Base-by-base conservation (phyloP, 2,113 vertebrate species). In the Pygoscelis adeliae region DNA sequence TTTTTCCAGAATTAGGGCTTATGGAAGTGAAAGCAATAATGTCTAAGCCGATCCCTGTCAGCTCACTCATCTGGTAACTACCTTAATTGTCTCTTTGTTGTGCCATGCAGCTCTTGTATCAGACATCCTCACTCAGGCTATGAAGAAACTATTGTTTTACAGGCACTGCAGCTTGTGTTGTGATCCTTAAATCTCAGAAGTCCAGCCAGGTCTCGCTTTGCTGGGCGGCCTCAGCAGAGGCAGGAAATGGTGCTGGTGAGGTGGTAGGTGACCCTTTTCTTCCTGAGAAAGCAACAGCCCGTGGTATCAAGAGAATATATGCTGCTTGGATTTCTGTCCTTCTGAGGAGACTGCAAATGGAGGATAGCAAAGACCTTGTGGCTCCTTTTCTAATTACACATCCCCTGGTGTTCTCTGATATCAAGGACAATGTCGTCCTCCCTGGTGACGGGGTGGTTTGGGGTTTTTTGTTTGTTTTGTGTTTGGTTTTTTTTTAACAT, bases 61-160 rank as follows among this genome's bases (percentile, higher is more conserved):
- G 62, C 40, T 86, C 78, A 58, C 32, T 87, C n/a, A 50, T 94
- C 53, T 83, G 67, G 59, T 70, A 88, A 56, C 61, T 53, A 76
- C 85, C 25, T 93, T 91, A 38, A 66, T 46, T 77, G n/a, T 62
- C 14, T 69, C 83, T 89, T 92, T 94, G 77, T 83, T 94, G 67
- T 85, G 74, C 90, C 2, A 4, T 65, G 38, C 11, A 21, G 62
- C 50, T 83, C 70, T 77, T 58, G 29, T 42, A 25, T 91, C 10
- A 15, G 73, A 42, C 81, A 85, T 89, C 13, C 8, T 87, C 63
- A 55, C 55, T 73, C 7, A 2, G 65, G 32, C 58, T 82, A 53
- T 74, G 81, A 84, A 92, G 67, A 89, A 95, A 67, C 78, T 56
- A 83, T 79, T 97, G 82, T 96, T 96, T 93, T 47, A 66, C 32